Evolutionary conservation across 2,797 vertebrate species (phyloP).

Genomic region (Epinephelus malabaricus): DNA sequence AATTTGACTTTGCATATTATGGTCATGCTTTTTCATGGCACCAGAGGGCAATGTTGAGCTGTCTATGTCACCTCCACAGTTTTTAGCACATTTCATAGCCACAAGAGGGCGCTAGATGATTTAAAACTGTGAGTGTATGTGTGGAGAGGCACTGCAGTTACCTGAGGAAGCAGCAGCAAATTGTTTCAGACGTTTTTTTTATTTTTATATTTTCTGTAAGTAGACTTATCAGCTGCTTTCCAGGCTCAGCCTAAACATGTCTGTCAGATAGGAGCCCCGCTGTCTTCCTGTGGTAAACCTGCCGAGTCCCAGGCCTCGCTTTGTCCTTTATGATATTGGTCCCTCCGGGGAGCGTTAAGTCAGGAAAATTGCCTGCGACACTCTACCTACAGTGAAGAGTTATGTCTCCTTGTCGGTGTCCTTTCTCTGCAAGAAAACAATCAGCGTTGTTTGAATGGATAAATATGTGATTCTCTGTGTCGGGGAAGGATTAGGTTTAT

Average conservation of each 20-base stretch:
- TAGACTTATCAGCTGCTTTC: constrained; percentile 48
- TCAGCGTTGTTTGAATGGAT: constrained; percentile 30
- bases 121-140: constrained; percentile 13
- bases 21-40: constrained; percentile 11
- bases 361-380: constrained; percentile 34
- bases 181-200: constrained; percentile 8
- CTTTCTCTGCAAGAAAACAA: constrained; percentile 34
- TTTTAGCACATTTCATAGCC: constrained; percentile 39
- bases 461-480: constrained; percentile 29
- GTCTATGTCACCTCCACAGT: neutral
- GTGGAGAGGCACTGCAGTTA: constrained; percentile 49
- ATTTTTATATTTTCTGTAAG: neutral
- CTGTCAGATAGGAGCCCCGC: constrained; percentile 20
- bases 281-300: constrained; percentile 35
- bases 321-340: constrained; percentile 27
- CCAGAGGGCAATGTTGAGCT: constrained; percentile 59
- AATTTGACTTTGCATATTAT: neutral
- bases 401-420: constrained; percentile 56
- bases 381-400: constrained; percentile 26
- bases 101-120: constrained; percentile 74
- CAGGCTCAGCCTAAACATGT: constrained; percentile 47
- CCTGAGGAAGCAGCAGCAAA: constrained; percentile 45
- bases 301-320: constrained; percentile 22
- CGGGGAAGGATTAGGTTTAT: constrained; percentile 22
- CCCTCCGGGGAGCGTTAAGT: constrained; percentile 27